These are phyloP conservation scores for Lagodon rhomboides DNA, from an alignment of 2,797 vertebrate genomes.

Conservation along the genomic window DNA sequence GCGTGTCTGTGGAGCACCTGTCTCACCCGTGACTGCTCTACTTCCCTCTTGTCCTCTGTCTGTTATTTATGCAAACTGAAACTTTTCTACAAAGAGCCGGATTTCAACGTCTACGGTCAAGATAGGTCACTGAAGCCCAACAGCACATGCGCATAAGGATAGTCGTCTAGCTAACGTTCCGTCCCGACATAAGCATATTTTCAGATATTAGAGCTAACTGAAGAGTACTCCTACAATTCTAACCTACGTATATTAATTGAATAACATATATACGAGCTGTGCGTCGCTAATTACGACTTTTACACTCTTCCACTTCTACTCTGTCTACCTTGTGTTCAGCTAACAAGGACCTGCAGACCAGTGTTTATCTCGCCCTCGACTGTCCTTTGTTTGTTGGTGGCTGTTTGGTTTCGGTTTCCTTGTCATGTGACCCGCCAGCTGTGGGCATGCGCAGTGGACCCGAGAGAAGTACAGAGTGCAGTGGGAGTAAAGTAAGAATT, in stretches of 20 bases:
- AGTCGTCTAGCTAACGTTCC: not conserved
- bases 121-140: not conserved
- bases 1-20: rapidly evolving
- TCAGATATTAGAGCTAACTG: not conserved
- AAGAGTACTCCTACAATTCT: not conserved
- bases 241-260: rapidly evolving
- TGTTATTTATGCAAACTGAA: constrained; percentile 24
- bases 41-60: rapidly evolving
- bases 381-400: constrained; percentile 10
- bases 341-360: not conserved
- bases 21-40: not conserved
- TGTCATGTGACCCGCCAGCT: constrained; percentile 48
- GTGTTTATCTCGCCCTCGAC: rapidly evolving
- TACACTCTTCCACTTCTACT: not conserved
- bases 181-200: not conserved
- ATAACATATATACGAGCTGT: rapidly evolving
- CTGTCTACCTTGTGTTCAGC: not conserved
- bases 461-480: rapidly evolving
- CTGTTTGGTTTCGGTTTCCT: constrained; percentile 55
- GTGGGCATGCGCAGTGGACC: constrained; percentile 30
- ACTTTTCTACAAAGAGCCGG: constrained; percentile 59
- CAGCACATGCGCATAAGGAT: not conserved
- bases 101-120: constrained; percentile 19
- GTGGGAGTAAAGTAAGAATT: not conserved
- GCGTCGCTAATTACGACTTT: not conserved